Conservation (phyloP, 2,888 invertebrate genomes). For the Priapulus caudatus region DNA sequence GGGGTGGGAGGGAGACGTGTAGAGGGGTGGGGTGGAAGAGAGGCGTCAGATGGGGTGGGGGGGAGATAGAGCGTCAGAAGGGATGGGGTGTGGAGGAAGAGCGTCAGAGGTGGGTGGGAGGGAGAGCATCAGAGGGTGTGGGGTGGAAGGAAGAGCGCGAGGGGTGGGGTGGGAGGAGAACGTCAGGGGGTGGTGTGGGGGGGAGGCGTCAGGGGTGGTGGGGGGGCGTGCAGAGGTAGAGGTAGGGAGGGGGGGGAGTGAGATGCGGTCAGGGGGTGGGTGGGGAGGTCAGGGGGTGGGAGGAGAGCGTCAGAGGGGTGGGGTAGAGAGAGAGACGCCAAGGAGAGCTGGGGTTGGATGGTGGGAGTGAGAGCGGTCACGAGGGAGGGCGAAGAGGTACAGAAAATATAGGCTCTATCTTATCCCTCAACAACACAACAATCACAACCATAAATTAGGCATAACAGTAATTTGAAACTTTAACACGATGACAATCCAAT, state of each 20-base stretch:
- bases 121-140: neutral
- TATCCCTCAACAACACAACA: too few relatives aligned
- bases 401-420: too few relatives aligned
- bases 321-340: neutral
- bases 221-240: neutral
- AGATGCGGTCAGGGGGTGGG: conserved; percentile 1
- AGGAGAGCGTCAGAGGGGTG: neutral
- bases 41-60: too few relatives aligned
- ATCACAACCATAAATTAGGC: too few relatives aligned
- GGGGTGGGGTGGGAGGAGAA: too few relatives aligned
- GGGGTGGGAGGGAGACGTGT: too few relatives aligned
- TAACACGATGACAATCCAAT: too few relatives aligned
- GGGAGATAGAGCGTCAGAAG: too few relatives aligned
- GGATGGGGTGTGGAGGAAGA: neutral
- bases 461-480: too few relatives aligned
- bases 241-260: conserved; percentile 4
- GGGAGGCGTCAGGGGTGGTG: conserved; percentile 4
- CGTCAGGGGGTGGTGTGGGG: too few relatives aligned
- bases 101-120: neutral
- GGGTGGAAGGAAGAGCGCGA: too few relatives aligned
- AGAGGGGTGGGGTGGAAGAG: too few relatives aligned
- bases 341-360: conserved; percentile 5
- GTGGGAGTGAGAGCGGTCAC: neutral
- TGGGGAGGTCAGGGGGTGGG: conserved; percentile 1
- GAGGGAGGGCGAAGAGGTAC: neutral